These are phyloP conservation scores for Nansenia antarctica DNA, from an alignment of 2,113 vertebrate species.

Conservation along the genomic window DNA sequence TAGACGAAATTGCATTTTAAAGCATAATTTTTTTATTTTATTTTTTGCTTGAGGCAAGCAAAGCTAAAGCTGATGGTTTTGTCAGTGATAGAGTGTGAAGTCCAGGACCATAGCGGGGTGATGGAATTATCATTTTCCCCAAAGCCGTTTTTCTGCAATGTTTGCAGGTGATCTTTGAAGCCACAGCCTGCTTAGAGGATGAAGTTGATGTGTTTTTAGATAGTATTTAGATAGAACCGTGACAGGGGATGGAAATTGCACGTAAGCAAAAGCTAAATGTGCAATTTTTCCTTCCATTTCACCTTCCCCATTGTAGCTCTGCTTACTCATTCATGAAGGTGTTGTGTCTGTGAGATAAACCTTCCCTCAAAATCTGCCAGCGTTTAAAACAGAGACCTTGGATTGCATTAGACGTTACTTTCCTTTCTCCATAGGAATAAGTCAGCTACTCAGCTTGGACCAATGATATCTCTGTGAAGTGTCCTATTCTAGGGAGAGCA, in stretches of 20 bases:
- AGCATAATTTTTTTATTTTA: slow-evolving; percentile 34
- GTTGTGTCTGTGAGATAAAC: slow-evolving; percentile 48
- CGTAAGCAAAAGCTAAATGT: slow-evolving; percentile 48
- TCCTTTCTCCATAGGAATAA: background rate
- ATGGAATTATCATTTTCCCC: slow-evolving; percentile 48
- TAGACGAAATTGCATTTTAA: slow-evolving; percentile 51
- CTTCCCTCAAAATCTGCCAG: background rate
- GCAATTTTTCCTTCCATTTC: slow-evolving; percentile 62
- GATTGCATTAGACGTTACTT: too few relatives aligned
- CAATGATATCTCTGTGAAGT: background rate
- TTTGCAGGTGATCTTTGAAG: slow-evolving; percentile 60
- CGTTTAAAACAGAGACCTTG: slow-evolving; percentile 19
- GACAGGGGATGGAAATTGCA: slow-evolving; percentile 52
- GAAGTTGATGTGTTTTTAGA: slow-evolving; percentile 63
- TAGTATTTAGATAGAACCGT: slow-evolving; percentile 50
- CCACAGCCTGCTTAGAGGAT: slow-evolving; percentile 44
- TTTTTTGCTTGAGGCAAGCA: slow-evolving; percentile 19
- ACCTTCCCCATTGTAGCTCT: slow-evolving; percentile 24
- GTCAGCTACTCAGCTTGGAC: background rate
- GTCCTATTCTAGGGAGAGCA: background rate
- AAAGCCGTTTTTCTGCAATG: slow-evolving; percentile 20
- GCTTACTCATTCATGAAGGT: slow-evolving; percentile 68
- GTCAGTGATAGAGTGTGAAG: slow-evolving; percentile 38
- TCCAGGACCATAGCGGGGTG: slow-evolving; percentile 28
- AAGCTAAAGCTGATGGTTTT: slow-evolving; percentile 9